Conservation (phyloP, 2,113 vertebrate genomes). For the Mungos mungo region DNA sequence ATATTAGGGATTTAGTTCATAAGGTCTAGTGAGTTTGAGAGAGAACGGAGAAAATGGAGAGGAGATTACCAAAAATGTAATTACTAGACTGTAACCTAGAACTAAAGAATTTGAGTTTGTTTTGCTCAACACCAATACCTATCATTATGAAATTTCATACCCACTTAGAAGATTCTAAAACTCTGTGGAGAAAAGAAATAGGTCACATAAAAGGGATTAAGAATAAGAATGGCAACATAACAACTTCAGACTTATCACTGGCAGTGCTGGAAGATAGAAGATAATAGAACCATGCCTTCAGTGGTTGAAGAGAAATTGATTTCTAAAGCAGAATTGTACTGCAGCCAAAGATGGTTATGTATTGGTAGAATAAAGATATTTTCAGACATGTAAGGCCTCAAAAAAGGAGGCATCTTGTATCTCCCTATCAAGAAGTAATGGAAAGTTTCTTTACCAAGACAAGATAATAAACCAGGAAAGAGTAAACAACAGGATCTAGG, state of each 20-base stretch:
- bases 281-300: background rate
- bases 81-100: background rate
- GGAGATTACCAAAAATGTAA: background rate
- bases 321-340: background rate
- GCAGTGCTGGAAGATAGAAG: background rate
- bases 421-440: constrained; percentile 29
- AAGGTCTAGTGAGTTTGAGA: background rate
- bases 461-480: background rate
- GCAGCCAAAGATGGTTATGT: background rate
- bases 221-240: background rate
- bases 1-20: background rate
- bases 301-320: background rate
- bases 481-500: background rate
- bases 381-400: background rate
- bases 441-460: background rate
- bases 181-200: background rate
- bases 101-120: background rate
- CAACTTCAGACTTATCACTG: background rate
- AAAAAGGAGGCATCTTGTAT: background rate
- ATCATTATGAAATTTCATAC: constrained; percentile 29
- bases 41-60: background rate
- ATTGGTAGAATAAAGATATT: constrained; percentile 22
- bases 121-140: background rate
- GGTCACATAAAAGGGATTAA: background rate
- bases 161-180: constrained; percentile 30